Evolutionary conservation across 2,888 invertebrate species (phyloP), one percentile per base, ranked within the genome.

Genomic region (Napeogenes sylphis): DNA sequence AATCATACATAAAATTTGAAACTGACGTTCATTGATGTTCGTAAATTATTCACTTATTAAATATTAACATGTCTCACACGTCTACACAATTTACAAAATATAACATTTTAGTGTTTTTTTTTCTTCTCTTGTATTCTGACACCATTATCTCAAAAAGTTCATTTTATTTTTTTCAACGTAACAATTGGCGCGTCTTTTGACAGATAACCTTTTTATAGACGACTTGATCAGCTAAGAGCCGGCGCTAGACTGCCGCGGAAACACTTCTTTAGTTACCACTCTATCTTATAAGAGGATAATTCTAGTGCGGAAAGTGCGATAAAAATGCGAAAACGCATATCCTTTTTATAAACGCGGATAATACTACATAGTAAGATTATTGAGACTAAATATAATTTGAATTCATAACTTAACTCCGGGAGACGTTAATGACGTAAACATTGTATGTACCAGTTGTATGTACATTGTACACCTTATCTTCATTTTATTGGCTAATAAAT

Each of bases 1-100:
- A 90, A 89, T 90, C 90, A 90, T 90, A 89, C 90, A 90, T 90
- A 87, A 84, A 90, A 84, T 76, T 84, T 85, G 77, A 82, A 81
- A 77, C 80, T 79, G 80, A 73, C 85, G 84, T 84, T 83, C 87
- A 82, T 87, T 82, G 84, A 85, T 80, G 82, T 78, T 73, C 78
- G 2, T 45, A 14, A 33, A 47, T 4, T 38, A 46, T 46, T 12
- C 58, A 55, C 45, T 53, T 54, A 59, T 35, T 45, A 45, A 46
- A 32, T 35, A 47, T 47, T 45, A 51, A 55, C 45, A 45, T 59
- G 42, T 59, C 8, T 51, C 30, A 51, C n/a, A 47, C 30, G 8
- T 51, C 30, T 51, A 21, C 21, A 51, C 51, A 10, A 42, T 10
- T 10, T 8, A 51, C 21, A 30, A 30, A 30, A 51, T 51, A 58